Percentiles rank a stretch among this genome's conserved stretches.
Conservation (phyloP, 2,113 vertebrate genomes). For the Ophiodon elongatus region DNA sequence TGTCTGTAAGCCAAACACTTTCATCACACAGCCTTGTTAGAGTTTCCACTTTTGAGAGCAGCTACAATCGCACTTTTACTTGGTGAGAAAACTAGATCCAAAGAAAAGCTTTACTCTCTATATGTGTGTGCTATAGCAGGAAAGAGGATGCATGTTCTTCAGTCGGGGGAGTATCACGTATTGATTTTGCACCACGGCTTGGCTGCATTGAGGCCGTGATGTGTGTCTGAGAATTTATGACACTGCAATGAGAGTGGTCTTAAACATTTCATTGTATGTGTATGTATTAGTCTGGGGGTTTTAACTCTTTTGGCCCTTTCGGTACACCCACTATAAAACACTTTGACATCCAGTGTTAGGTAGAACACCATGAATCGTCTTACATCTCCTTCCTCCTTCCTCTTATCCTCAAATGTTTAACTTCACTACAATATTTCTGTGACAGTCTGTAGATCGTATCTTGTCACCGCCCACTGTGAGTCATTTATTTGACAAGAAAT, state of each 20-base stretch:
- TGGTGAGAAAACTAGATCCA: slow-evolving; percentile 25
- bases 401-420: slow-evolving; percentile 27
- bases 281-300: slow-evolving; percentile 8
- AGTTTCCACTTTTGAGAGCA: slow-evolving; percentile 8
- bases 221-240: slow-evolving; percentile 67
- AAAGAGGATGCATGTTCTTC: slow-evolving; percentile 37
- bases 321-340: background rate
- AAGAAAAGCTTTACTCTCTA: slow-evolving; percentile 5
- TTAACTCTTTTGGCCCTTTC: background rate
- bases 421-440: slow-evolving; percentile 38
- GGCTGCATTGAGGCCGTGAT: slow-evolving; percentile 40
- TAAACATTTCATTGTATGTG: slow-evolving; percentile 58
- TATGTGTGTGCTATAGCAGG: background rate
- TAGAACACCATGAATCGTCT: background rate
- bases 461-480: slow-evolving; percentile 43
- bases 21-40: slow-evolving; percentile 35
- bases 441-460: slow-evolving; percentile 55
- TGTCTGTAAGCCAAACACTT: slow-evolving; percentile 23
- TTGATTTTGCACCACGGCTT: slow-evolving; percentile 69
- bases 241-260: slow-evolving; percentile 33
- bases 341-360: slow-evolving; percentile 2
- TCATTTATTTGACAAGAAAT: slow-evolving; percentile 66
- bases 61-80: slow-evolving; percentile 25
- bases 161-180: slow-evolving; percentile 41
- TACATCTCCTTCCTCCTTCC: background rate